These are phyloP conservation scores for Melikaiella ostensackeni DNA, from an alignment of 2,888 invertebrate genomes.

Conservation along the genomic window DNA sequence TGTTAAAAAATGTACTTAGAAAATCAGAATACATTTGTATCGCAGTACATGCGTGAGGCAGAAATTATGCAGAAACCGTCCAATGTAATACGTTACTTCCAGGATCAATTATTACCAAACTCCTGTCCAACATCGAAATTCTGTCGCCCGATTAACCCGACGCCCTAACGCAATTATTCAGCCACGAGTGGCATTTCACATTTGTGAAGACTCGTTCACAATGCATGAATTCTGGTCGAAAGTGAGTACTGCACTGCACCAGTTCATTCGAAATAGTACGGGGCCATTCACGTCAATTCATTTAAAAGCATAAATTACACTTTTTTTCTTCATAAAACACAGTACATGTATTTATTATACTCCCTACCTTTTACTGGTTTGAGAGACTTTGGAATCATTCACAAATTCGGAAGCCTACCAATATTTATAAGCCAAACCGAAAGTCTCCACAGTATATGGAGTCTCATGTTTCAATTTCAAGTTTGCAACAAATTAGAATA, in stretches of 20 bases:
- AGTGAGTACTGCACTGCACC: not conserved
- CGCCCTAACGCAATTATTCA: slow-evolving; percentile 63
- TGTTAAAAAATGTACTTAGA: not conserved
- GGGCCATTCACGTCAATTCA: not conserved
- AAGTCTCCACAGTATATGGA: no score
- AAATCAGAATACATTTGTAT: not conserved
- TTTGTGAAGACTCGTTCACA: slow-evolving; percentile 35
- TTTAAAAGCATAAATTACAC: not conserved
- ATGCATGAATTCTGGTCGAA: slow-evolving; percentile 13
- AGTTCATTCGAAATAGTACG: slow-evolving; percentile 28
- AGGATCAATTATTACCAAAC: slow-evolving; percentile 62
- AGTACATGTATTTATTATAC: no score
- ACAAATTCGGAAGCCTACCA: no score
- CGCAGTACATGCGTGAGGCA: slow-evolving; percentile 39
- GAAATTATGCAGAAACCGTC: slow-evolving; percentile 48
- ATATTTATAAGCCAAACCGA: no score
- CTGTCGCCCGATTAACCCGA: slow-evolving; percentile 41
- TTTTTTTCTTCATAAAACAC: not conserved
- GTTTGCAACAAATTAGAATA: no score
- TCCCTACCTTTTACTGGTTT: no score
- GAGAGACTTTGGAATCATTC: not conserved
- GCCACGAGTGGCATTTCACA: slow-evolving; percentile 48
- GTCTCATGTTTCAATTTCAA: no score
- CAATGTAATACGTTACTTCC: slow-evolving; percentile 54
- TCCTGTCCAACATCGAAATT: slow-evolving; percentile 57